Percentiles rank a stretch among this genome's conserved stretches.
phyloP scores from a whole-genome alignment of 2,797 vertebrate species.

The Scomberomorus guttatus region DNA sequence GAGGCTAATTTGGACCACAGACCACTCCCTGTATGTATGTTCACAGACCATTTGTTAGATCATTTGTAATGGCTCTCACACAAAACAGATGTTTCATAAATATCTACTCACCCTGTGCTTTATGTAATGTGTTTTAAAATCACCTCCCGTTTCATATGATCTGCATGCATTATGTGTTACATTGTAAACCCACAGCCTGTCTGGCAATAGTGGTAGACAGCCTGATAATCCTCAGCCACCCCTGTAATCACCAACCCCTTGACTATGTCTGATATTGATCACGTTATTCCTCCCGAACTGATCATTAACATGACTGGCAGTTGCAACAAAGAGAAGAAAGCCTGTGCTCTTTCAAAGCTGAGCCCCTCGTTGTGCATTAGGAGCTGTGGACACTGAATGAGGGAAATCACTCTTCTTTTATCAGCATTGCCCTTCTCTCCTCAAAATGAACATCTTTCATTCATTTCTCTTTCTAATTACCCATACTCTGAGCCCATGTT shows the following conservation, averaged over 20 bases:
- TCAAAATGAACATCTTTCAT: slow-evolving; percentile 78
- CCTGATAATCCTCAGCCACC: slow-evolving; percentile 66
- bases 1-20: neutral
- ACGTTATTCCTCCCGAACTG: slow-evolving; percentile 75
- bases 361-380: slow-evolving; percentile 73
- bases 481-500: slow-evolving; percentile 66
- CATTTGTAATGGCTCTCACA: slow-evolving; percentile 10
- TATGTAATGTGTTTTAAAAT: slow-evolving; percentile 30
- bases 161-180: slow-evolving; percentile 34
- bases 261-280: slow-evolving; percentile 83
- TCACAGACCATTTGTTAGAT: neutral
- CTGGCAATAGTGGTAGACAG: slow-evolving; percentile 56
- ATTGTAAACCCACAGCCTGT: slow-evolving; percentile 44
- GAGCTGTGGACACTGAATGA: slow-evolving; percentile 73
- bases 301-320: slow-evolving; percentile 84
- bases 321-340: slow-evolving; percentile 80
- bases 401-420: slow-evolving; percentile 75
- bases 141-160: slow-evolving; percentile 29
- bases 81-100: slow-evolving; percentile 20
- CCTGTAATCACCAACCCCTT: slow-evolving; percentile 75
- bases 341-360: slow-evolving; percentile 71
- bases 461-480: slow-evolving; percentile 78
- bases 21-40: neutral
- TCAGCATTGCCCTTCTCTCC: slow-evolving; percentile 72
- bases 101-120: slow-evolving; percentile 16